These are phyloP conservation scores for Chiroxiphia lanceolata DNA, from an alignment of 2,797 vertebrate genomes.

Conservation along the genomic window DNA sequence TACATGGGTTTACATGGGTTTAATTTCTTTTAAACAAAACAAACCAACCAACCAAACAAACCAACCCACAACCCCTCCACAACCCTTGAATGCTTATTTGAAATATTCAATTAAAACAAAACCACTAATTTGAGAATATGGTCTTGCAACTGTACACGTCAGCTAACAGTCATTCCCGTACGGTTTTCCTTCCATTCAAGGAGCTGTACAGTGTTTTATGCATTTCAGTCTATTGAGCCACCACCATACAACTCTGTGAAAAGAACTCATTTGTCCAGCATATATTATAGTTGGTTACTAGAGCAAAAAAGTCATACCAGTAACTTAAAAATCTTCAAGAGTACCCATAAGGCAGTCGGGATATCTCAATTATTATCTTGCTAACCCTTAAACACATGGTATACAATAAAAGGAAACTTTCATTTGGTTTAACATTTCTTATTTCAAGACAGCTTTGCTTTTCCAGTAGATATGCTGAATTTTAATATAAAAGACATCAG, in stretches of 20 bases:
- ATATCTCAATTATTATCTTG: not conserved
- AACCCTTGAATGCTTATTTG: not conserved
- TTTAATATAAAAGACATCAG: constrained; percentile 10
- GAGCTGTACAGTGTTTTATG: not conserved
- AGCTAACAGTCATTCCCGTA: not conserved
- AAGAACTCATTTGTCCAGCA: not conserved
- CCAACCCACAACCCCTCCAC: not conserved
- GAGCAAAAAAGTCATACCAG: not conserved
- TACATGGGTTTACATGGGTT: not conserved
- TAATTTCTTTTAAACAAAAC: not conserved
- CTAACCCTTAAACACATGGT: not conserved
- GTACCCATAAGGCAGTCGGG: not conserved
- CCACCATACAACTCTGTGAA: not conserved
- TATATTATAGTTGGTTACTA: not conserved
- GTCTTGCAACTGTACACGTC: not conserved
- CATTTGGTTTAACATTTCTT: not conserved
- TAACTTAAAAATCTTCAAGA: not conserved
- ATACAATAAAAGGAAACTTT: not conserved
- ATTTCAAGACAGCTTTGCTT: not conserved
- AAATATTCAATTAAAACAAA: not conserved
- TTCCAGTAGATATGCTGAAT: not conserved
- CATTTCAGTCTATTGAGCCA: not conserved
- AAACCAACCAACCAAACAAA: not conserved
- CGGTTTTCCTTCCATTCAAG: not conserved
- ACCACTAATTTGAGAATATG: not conserved